Conservation (phyloP, 2,797 vertebrate species). For the Silurus lanzhouensis region DNA sequence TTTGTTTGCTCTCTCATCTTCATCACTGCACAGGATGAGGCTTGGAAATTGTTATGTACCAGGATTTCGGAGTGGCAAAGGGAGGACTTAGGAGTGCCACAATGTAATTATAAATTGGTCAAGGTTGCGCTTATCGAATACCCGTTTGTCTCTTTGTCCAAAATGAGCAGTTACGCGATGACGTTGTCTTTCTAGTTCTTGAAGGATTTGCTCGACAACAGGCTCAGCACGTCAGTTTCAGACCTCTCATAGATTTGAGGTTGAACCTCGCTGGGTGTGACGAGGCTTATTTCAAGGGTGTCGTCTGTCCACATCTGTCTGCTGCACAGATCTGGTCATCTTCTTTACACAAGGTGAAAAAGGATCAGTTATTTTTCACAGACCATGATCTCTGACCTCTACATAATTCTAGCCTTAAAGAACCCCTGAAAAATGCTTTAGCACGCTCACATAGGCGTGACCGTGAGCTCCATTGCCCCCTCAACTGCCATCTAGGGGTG, state of each 20-base stretch:
- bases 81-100: neutral
- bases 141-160: neutral
- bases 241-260: neutral
- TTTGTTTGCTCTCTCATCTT: constrained; percentile 24
- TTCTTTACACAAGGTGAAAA: constrained; percentile 15
- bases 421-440: constrained; percentile 42
- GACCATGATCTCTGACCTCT: constrained; percentile 31
- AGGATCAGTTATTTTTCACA: constrained; percentile 6
- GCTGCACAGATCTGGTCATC: neutral
- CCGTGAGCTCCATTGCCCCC: constrained; percentile 46
- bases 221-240: neutral
- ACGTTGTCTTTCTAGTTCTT: neutral
- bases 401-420: constrained; percentile 19
- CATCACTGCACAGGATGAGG: neutral
- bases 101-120: neutral
- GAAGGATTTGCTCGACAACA: neutral
- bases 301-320: neutral
- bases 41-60: neutral
- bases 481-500: constrained; percentile 79
- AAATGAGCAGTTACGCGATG: neutral
- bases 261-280: neutral
- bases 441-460: constrained; percentile 69
- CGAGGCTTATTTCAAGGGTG: neutral
- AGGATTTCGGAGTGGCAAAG: neutral
- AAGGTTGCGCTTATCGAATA: neutral